Percentiles rank a stretch among this genome's conserved stretches.
Evolutionary conservation across 2,888 invertebrate genomes (phyloP).

Genomic region (Drosophila testacea): DNA sequence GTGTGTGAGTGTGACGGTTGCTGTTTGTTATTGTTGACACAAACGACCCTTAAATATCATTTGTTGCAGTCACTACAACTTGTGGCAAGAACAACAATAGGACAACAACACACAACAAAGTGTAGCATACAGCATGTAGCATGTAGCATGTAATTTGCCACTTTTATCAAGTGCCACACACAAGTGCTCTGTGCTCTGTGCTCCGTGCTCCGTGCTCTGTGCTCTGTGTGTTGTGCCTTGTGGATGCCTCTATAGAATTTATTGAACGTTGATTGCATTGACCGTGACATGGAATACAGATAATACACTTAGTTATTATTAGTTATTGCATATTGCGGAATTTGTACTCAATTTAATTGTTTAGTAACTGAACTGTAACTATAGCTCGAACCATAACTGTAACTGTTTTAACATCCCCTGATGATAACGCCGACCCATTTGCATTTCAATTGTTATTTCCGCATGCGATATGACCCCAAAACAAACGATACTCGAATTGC

Average conservation of each 20-base stretch:
- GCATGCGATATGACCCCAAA: background rate
- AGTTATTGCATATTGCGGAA: background rate
- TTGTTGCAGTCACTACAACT: slow-evolving; percentile 49
- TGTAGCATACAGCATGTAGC: slow-evolving; percentile 14
- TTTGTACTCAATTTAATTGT: no score
- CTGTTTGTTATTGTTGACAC: slow-evolving; percentile 60
- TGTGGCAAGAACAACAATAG: slow-evolving; percentile 27
- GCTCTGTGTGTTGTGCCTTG: background rate
- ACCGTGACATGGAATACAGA: slow-evolving; percentile 6
- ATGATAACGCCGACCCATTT: slow-evolving; percentile 4
- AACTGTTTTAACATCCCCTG: background rate
- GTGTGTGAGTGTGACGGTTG: slow-evolving; percentile 1
- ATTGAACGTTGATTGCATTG: slow-evolving; percentile 5
- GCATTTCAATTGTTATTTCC: slow-evolving; percentile 11
- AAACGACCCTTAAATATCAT: slow-evolving; percentile 57
- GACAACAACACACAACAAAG: slow-evolving; percentile 4
- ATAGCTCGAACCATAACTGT: background rate
- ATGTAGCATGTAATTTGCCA: slow-evolving; percentile 43
- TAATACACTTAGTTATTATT: background rate
- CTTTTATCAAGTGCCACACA: slow-evolving; percentile 37
- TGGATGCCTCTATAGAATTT: slow-evolving; percentile 14
- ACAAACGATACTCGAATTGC: background rate
- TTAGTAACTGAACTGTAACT: slow-evolving; percentile 1
- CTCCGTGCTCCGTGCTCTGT: no score
- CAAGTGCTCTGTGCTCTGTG: background rate